Percentiles rank a stretch among this genome's conserved stretches.
Evolutionary conservation across 2,113 vertebrate species (phyloP).

Genomic region (Bubo bubo): DNA sequence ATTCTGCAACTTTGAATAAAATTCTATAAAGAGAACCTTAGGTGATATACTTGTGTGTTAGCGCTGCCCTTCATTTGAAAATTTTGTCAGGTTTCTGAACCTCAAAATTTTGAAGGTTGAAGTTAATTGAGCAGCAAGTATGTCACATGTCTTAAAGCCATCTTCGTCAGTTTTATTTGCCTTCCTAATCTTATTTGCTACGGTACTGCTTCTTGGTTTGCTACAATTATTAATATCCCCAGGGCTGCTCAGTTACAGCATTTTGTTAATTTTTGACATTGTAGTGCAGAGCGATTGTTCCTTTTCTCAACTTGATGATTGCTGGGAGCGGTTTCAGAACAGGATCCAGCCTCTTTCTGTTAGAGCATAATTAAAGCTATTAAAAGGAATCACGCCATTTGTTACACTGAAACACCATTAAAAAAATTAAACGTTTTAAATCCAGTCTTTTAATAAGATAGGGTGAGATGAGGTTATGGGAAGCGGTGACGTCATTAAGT

Average conservation of each 20-base stretch:
- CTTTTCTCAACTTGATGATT: neutral
- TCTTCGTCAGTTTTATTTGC: neutral
- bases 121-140: neutral
- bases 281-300: neutral
- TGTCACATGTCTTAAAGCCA: neutral
- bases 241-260: neutral
- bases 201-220: neutral
- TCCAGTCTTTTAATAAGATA: neutral
- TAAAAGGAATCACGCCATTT: neutral
- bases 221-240: neutral
- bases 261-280: neutral
- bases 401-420: neutral
- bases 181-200: neutral
- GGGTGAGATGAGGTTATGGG: neutral
- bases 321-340: neutral
- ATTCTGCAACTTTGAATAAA: neutral
- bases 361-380: neutral
- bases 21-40: neutral
- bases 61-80: neutral
- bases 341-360: neutral
- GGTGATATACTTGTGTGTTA: neutral
- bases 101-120: neutral
- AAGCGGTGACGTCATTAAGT: rapidly evolving
- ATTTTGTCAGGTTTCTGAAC: neutral
- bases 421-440: neutral